phyloP scores from a whole-genome alignment of 2,888 invertebrate species.

The Euzetes globulus region DNA sequence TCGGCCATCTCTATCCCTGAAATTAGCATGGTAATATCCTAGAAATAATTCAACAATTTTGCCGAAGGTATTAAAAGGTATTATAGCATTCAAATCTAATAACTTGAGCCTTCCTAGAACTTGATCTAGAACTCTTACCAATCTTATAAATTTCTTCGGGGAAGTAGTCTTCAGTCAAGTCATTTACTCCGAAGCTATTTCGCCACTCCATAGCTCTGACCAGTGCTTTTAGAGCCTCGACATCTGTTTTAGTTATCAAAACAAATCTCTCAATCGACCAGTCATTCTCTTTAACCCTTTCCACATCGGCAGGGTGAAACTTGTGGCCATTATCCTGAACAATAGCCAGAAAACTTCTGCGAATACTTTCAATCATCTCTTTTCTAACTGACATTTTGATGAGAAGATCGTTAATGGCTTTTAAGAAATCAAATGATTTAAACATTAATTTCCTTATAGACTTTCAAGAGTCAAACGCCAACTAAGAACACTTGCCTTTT shows the following conservation, averaged over 20 bases:
- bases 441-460: no score
- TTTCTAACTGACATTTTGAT: slow-evolving; percentile 3
- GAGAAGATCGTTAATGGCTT: no score
- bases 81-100: no score
- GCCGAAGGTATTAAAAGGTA: no score
- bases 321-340: not conserved
- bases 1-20: not conserved
- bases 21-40: not conserved
- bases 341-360: not conserved
- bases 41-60: no score
- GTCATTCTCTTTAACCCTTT: slow-evolving; percentile 20
- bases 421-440: no score
- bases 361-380: slow-evolving; percentile 22
- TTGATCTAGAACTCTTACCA: not conserved
- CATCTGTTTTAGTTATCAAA: not conserved
- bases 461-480: no score
- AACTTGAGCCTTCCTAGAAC: no score
- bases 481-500: no score
- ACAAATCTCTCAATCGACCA: slow-evolving; percentile 33
- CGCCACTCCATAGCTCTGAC: slow-evolving; percentile 30
- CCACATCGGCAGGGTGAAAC: slow-evolving; percentile 29
- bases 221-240: slow-evolving; percentile 22
- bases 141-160: slow-evolving; percentile 35
- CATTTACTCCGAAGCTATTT: slow-evolving; percentile 29
- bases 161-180: slow-evolving; percentile 14